A percentile compares a stretch with the other conserved stretches of the same genome.
Evolutionary conservation across 2,797 vertebrate genomes (phyloP).

Genomic region (Rhinoraja longicauda): DNA sequence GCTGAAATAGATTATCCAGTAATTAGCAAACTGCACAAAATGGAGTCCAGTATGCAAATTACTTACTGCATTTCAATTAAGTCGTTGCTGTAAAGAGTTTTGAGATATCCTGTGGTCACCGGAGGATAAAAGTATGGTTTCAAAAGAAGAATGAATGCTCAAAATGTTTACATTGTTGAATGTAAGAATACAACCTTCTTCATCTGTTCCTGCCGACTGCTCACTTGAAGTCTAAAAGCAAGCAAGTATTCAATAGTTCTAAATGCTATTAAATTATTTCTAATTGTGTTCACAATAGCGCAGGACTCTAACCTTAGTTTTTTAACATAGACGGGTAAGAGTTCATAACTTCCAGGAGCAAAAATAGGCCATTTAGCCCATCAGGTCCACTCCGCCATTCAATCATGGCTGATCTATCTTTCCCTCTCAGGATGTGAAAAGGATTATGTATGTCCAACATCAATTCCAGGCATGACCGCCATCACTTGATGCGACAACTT

Average conservation of each 20-base stretch:
- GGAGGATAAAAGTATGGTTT: too few relatives aligned
- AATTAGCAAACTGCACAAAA: too few relatives aligned
- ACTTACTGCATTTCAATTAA: too few relatives aligned
- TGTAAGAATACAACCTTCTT: not conserved
- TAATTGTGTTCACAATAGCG: not conserved
- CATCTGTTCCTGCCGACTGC: not conserved
- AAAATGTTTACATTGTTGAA: not conserved
- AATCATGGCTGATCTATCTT: too few relatives aligned
- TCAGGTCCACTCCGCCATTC: too few relatives aligned
- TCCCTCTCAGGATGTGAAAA: too few relatives aligned
- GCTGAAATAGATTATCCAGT: too few relatives aligned
- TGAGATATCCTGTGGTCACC: too few relatives aligned
- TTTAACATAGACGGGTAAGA: conserved; percentile 12
- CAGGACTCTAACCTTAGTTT: not conserved
- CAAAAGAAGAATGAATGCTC: not conserved
- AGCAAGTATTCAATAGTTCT: not conserved
- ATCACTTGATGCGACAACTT: not conserved
- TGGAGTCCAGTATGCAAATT: too few relatives aligned
- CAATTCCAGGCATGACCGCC: not conserved
- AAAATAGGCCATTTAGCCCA: too few relatives aligned
- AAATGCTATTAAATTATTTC: not conserved
- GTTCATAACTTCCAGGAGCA: too few relatives aligned
- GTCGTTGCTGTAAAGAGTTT: too few relatives aligned
- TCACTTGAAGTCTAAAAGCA: not conserved
- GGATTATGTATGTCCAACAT: not conserved